These are phyloP conservation scores for Ochropacha duplaris DNA, from an alignment of 2,888 invertebrate species.

Conservation along the genomic window DNA sequence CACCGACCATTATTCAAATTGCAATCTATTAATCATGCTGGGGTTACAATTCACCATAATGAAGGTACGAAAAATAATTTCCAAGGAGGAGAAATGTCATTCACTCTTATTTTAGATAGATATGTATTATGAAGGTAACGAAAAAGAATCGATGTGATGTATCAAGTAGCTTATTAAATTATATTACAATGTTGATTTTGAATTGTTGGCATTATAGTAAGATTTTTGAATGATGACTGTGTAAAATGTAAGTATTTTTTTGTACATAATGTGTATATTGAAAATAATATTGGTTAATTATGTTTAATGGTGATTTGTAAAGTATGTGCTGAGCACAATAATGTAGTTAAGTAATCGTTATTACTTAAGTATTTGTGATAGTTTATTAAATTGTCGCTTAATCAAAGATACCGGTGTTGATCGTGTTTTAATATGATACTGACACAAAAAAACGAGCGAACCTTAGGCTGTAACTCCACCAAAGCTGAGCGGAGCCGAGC, in stretches of 20 bases:
- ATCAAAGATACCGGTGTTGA: neutral
- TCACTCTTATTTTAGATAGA: neutral
- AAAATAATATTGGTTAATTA: neutral
- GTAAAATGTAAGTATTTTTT: neutral
- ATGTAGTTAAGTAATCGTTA: neutral
- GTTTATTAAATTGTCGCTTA: neutral
- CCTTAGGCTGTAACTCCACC: too few species aligned
- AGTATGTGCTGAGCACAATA: neutral
- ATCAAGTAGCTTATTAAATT: neutral
- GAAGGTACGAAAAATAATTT: neutral
- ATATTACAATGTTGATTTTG: neutral
- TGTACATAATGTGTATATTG: neutral
- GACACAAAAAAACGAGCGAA: too few species aligned
- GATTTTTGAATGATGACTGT: neutral
- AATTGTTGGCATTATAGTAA: neutral
- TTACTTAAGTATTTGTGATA: neutral
- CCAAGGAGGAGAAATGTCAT: neutral
- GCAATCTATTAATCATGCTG: slow-evolving; percentile 35
- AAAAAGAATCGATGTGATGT: neutral
- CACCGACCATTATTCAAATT: slow-evolving; percentile 29
- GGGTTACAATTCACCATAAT: slow-evolving; percentile 21
- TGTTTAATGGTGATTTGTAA: neutral
- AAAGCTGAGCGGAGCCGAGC: too few species aligned
- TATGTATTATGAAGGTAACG: neutral
- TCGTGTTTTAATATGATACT: neutral